Evolutionary conservation across 2,888 invertebrate genomes (phyloP), one percentile per base, ranked within the genome.

Genomic region (Himalopsyche japonica): DNA sequence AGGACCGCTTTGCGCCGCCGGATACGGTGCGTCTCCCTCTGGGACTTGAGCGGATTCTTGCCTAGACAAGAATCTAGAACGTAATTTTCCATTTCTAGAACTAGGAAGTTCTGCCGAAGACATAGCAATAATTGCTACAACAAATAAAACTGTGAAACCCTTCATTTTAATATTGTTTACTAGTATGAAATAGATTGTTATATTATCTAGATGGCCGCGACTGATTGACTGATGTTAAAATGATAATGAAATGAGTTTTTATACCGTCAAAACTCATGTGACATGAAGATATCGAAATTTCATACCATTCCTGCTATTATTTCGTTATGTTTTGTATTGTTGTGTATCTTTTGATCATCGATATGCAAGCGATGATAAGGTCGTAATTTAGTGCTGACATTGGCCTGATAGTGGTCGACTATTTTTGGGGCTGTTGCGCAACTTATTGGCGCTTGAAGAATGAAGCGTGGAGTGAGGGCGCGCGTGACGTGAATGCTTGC

Each of bases 291-390:
- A 43, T 15, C 43, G 43, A 43, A 64, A 64, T 82, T 64, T 76
- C 4, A 24, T 48, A 57, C 30, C 43, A 79, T 30, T 76, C 83
- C 79, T 18, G 12, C 83, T n/a, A 12, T 18, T 80, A 27, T 79
- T 30, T 48, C 70, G 70, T 18, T 83, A 48, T 48, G 15, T 49
- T 27, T 86, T 86, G 43, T 78, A 64, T 84, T 57, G 78, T 76
- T 82, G 76, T 48, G 77, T 79, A 78, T 82, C 77, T 77, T 49
- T 43, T 37, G 34, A 37, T 32, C 81, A 86, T 86, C 86, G 82
- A 86, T 86, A 86, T 86, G 84, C 86, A 76, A n/a, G 20, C 24
- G 32, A 80, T 83, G 86, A 84, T 84, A 81, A 86, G 86, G 84
- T 79, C 83, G 86, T 82, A 20, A 57, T 57, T 57, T 57, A 57